phyloP scores from a whole-genome alignment of 2,888 invertebrate genomes.

The Apeira syringaria region DNA sequence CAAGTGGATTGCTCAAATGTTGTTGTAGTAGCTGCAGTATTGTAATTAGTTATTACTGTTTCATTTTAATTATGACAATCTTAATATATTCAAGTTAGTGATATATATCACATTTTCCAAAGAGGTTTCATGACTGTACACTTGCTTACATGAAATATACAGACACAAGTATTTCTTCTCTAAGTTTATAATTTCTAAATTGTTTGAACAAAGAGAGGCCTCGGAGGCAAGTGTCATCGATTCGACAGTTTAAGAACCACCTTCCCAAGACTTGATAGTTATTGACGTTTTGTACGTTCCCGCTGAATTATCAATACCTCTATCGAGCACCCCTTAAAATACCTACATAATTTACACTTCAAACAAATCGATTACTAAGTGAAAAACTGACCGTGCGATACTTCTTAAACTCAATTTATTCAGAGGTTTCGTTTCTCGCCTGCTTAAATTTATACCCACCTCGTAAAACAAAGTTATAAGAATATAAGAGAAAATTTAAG shows the following conservation, averaged over 20 bases:
- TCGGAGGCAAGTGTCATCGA: constrained; percentile 10
- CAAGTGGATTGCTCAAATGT: too few relatives aligned
- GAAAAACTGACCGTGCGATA: constrained; percentile 14
- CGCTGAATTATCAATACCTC: constrained; percentile 31
- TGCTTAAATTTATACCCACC: constrained; percentile 18
- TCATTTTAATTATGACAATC: too few relatives aligned
- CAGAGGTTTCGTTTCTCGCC: constrained; percentile 23
- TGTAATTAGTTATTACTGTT: too few relatives aligned
- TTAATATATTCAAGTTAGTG: too few relatives aligned
- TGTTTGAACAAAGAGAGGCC: constrained; percentile 2
- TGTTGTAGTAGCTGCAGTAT: too few relatives aligned
- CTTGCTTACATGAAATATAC: too few relatives aligned
- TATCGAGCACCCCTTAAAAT: constrained; percentile 4
- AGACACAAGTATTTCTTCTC: background rate
- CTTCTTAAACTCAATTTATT: constrained; percentile 26
- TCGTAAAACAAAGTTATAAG: constrained; percentile 33
- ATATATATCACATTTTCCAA: too few relatives aligned
- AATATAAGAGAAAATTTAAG: constrained; percentile 29
- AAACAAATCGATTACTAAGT: constrained; percentile 7
- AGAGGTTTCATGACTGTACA: too few relatives aligned
- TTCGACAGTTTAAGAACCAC: constrained; percentile 11
- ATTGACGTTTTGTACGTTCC: constrained; percentile 11
- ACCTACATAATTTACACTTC: constrained; percentile 16
- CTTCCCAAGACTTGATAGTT: constrained; percentile 2
- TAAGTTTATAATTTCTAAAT: background rate